phyloP scores from a whole-genome alignment of 92 coral and sea anemone genomes.

The Palythoa grandis region DNA sequence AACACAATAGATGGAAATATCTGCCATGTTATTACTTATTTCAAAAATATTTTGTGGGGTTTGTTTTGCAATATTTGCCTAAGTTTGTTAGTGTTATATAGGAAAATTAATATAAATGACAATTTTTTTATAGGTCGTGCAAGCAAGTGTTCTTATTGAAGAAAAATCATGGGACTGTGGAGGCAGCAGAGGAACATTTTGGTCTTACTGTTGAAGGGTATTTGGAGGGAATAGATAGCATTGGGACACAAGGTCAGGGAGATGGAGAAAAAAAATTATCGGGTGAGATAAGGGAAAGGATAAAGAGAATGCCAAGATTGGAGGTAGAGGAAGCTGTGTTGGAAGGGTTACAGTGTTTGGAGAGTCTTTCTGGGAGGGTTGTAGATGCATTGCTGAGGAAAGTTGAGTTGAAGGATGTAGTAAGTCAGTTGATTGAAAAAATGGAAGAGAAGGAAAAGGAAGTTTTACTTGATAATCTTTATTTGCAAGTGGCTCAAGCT shows the following conservation, averaged over 20 bases:
- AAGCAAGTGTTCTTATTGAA: neutral
- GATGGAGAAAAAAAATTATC: neutral
- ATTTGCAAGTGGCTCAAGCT: neutral
- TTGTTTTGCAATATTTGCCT: too few relatives aligned
- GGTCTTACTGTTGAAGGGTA: conserved; percentile 2
- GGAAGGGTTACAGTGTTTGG: conserved; percentile 4
- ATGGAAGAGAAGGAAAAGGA: neutral
- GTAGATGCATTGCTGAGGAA: neutral
- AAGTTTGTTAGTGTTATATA: too few relatives aligned
- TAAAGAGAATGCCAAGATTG: neutral
- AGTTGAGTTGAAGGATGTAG: too few relatives aligned
- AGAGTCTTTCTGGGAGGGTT: neutral
- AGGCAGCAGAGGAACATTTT: conserved; percentile 13
- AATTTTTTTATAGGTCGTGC: too few relatives aligned
- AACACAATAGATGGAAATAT: too few relatives aligned
- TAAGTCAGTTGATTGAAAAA: neutral
- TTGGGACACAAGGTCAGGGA: neutral
- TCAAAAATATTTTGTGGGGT: too few relatives aligned
- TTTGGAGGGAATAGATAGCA: neutral
- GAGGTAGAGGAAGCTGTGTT: conserved; percentile 9
- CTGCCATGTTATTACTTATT: too few relatives aligned
- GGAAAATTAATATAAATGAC: too few relatives aligned
- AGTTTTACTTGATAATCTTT: neutral
- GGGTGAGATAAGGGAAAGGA: neutral
- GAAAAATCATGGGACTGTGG: conserved; percentile 1